Conservation (phyloP, 2,113 vertebrate species). For the Sylvietta virens region DNA sequence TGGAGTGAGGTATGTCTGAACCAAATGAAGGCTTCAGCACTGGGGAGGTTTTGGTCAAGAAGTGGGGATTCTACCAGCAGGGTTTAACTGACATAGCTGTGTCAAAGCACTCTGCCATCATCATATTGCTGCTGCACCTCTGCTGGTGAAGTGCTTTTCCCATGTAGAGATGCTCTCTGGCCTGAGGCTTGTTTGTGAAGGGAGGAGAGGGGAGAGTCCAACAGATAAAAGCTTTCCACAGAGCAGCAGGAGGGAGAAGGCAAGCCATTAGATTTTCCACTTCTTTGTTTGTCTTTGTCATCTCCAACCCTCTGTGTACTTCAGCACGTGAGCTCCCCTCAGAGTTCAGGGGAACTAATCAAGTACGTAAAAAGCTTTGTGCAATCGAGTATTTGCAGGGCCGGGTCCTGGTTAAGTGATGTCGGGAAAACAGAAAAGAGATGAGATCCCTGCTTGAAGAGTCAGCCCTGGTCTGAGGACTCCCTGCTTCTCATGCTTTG, state of each 20-base stretch:
- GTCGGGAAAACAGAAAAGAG: background rate
- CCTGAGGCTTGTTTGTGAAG: conserved; percentile 39
- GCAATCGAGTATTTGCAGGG: background rate
- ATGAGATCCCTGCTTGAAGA: background rate
- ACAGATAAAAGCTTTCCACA: conserved; percentile 23
- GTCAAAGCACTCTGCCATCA: background rate
- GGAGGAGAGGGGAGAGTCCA: conserved; percentile 8
- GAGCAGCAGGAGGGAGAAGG: conserved; percentile 43
- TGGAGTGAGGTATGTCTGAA: background rate
- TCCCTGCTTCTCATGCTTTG: background rate
- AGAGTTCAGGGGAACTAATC: conserved; percentile 1
- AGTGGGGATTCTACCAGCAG: background rate
- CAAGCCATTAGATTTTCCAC: conserved; percentile 17
- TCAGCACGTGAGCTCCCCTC: background rate
- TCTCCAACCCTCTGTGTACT: background rate
- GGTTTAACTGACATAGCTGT: background rate
- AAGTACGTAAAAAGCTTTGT: background rate
- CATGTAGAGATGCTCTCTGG: background rate
- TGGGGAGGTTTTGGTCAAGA: no score
- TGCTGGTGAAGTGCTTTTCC: background rate
- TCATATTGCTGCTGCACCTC: background rate
- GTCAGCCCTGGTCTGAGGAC: background rate
- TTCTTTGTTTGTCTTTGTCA: conserved; percentile 3
- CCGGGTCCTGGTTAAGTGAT: background rate
- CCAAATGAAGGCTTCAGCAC: background rate